Percentiles rank a stretch among this genome's conserved stretches.
phyloP scores from a whole-genome alignment of 1,140 invertebrate genomes.

The Caenorhabditis brenneri region DNA sequence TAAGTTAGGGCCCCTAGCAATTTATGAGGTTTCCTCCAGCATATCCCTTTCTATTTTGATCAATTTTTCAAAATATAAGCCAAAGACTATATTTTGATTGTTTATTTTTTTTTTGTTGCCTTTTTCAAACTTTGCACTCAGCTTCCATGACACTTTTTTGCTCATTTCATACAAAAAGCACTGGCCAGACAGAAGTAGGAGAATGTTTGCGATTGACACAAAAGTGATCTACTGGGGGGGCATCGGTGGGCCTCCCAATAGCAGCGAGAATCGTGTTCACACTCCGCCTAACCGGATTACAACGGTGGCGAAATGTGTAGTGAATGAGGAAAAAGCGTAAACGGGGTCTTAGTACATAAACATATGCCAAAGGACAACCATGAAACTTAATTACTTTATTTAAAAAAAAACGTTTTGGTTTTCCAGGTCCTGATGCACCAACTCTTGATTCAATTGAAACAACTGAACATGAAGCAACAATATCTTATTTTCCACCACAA shows the following conservation, averaged over 20 bases:
- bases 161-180: background rate
- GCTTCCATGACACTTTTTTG: background rate
- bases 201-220: slow-evolving; percentile 25
- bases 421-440: slow-evolving; percentile 55
- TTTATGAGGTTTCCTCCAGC: too few species aligned
- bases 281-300: slow-evolving; percentile 17
- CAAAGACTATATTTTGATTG: background rate
- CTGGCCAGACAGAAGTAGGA: background rate
- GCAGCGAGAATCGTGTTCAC: slow-evolving; percentile 11
- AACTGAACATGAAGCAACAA: slow-evolving; percentile 54
- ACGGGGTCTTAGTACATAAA: background rate
- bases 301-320: slow-evolving; percentile 8
- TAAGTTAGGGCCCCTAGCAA: too few species aligned
- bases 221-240: slow-evolving; percentile 10
- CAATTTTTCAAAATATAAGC: background rate
- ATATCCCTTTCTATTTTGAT: too few species aligned
- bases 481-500: slow-evolving; percentile 56
- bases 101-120: background rate
- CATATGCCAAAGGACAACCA: background rate
- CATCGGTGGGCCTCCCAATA: background rate
- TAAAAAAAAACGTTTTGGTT: background rate
- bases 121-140: background rate
- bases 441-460: slow-evolving; percentile 55
- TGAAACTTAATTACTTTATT: background rate
- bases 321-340: background rate